Percentiles rank a stretch among this genome's conserved stretches.
Conservation (phyloP, 1,140 invertebrate genomes). For the Mactra quadrangularis region DNA sequence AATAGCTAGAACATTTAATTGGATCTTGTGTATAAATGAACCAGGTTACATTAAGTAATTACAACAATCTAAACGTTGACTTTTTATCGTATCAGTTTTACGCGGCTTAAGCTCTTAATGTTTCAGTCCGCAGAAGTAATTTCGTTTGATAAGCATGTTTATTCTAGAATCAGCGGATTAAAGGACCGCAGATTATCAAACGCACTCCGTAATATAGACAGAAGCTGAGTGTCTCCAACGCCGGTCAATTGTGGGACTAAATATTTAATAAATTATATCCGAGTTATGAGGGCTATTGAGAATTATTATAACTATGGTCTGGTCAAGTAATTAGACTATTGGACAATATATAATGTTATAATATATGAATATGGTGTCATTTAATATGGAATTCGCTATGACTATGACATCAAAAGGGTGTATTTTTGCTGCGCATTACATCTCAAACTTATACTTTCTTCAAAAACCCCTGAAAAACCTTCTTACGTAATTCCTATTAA, state of each 20-base stretch:
- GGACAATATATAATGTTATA: no score
- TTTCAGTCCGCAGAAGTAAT: slow-evolving; percentile 37
- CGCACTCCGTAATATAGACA: slow-evolving; percentile 23
- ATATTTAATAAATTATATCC: slow-evolving; percentile 16
- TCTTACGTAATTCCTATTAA: no score
- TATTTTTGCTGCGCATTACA: no score
- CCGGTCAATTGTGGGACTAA: slow-evolving; percentile 19
- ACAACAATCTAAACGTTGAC: not conserved
- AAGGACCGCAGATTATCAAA: slow-evolving; percentile 39
- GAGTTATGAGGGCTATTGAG: not conserved
- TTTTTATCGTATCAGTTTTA: slow-evolving; percentile 41
- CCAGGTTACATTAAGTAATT: slow-evolving; percentile 4
- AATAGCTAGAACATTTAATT: no score
- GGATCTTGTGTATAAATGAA: no score
- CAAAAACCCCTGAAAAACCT: no score
- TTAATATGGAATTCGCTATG: no score
- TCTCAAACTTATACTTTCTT: no score
- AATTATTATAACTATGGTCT: no score
- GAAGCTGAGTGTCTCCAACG: slow-evolving; percentile 44
- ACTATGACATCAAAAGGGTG: no score
- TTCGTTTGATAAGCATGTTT: slow-evolving; percentile 49
- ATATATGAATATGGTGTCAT: no score
- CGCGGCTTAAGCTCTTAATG: slow-evolving; percentile 42
- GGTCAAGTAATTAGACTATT: no score
- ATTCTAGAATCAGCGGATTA: slow-evolving; percentile 35